Conservation (phyloP, 2,113 vertebrate species). For the Elgaria multicarinata region DNA sequence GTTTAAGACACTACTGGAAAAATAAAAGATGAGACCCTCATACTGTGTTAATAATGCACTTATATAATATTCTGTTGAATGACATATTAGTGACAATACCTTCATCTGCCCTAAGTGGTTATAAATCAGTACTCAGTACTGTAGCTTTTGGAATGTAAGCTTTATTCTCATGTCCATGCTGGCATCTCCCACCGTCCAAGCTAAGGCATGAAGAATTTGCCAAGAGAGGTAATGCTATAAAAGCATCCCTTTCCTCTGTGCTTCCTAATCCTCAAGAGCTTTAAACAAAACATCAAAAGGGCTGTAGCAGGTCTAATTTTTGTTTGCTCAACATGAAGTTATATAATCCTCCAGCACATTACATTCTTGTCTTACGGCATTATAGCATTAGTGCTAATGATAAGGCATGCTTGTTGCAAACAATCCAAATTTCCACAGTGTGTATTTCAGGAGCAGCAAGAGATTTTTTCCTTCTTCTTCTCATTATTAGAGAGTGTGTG, state of each 20-base stretch:
- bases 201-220: background rate
- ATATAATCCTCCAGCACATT: slow-evolving; percentile 66
- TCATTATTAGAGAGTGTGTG: slow-evolving; percentile 60
- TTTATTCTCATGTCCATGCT: background rate
- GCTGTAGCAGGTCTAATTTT: slow-evolving; percentile 61
- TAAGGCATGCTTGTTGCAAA: slow-evolving; percentile 62
- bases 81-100: background rate
- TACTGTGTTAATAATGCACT: background rate
- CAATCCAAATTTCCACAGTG: slow-evolving; percentile 65
- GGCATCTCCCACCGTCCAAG: background rate
- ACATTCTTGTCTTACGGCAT: slow-evolving; percentile 45
- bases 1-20: background rate
- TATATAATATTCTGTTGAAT: background rate
- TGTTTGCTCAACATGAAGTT: slow-evolving; percentile 59
- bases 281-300: slow-evolving; percentile 56
- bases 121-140: accelerated
- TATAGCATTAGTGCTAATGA: slow-evolving; percentile 70
- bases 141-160: slow-evolving; percentile 2
- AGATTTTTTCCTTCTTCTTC: slow-evolving; percentile 65
- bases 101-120: background rate
- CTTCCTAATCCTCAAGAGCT: slow-evolving; percentile 55
- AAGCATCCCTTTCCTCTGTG: slow-evolving; percentile 18
- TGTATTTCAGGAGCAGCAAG: slow-evolving; percentile 72
- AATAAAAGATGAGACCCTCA: background rate
- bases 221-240: slow-evolving; percentile 2